These are phyloP conservation scores for Argyrosomus regius DNA, from an alignment of 2,797 vertebrate species.

Conservation along the genomic window DNA sequence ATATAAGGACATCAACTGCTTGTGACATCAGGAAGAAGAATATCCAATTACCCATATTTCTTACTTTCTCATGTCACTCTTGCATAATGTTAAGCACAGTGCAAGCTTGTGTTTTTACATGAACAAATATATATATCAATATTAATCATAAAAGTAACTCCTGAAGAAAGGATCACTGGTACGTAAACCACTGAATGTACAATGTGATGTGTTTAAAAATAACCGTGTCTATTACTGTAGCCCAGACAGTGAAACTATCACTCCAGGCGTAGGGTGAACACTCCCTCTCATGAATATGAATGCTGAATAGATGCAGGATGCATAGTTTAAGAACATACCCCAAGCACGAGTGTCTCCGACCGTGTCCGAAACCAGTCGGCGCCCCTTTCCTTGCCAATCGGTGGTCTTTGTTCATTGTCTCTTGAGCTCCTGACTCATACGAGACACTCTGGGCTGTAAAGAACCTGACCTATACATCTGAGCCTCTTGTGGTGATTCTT, in stretches of 20 bases:
- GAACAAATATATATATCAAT: background rate
- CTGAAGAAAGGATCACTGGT: background rate
- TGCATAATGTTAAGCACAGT: background rate
- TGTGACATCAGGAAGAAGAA: background rate
- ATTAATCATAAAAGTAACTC: background rate
- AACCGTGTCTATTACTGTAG: background rate
- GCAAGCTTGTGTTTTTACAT: background rate
- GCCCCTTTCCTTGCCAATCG: constrained; percentile 72
- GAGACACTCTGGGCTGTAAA: constrained; percentile 32
- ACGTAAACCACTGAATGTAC: background rate
- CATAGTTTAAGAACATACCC: constrained; percentile 78
- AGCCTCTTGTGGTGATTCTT: constrained; percentile 4
- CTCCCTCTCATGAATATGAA: constrained; percentile 45
- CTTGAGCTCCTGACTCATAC: constrained; percentile 40
- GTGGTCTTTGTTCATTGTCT: constrained; percentile 82
- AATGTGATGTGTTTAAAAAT: background rate
- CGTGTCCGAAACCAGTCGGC: constrained; percentile 70
- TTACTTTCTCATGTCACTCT: background rate
- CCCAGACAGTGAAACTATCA: background rate
- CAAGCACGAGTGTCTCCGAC: constrained; percentile 84
- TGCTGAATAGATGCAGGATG: constrained; percentile 18
- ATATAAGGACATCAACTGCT: background rate
- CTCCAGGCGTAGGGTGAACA: constrained; percentile 17
- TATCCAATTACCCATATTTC: background rate
- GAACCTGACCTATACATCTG: constrained; percentile 46